Evolutionary conservation across 2,113 vertebrate species (phyloP), one percentile per base, ranked within the genome.

Genomic region (Calidris pygmaea): DNA sequence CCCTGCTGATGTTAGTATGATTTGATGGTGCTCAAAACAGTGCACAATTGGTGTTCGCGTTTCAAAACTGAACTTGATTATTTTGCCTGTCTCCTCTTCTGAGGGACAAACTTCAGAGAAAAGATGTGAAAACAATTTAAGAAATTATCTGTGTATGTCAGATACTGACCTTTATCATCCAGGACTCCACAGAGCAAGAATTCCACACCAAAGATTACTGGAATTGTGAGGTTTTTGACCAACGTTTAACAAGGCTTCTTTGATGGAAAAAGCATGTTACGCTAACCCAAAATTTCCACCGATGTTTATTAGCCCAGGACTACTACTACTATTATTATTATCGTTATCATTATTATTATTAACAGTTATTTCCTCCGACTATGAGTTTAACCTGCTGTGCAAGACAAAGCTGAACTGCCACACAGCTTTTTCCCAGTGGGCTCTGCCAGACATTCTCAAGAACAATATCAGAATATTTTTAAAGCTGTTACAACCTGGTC

Each of bases 401-500:
- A 90, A 70, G 45, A 45, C 53, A 86, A 85, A 87, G 58, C 23
- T 81, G 71, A 55, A 67, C 24, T 39, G 59, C 50, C 87, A 78
- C 34, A 12, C 13, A 93, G 63, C n/a, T 90, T 96, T 87, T 82
- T 88, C n/a, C 72, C 52, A 53, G 62, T 58, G 9, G 48, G 66
- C 71, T 82, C 66, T 74, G 62, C 65, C 4, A 60, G 72, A 60
- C 24, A 79, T 75, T 95, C 82, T 67, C 73, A 92, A 83, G 79
- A 79, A 85, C 7, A 72, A 30, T 62, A 96, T 2, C 1, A 9
- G 90, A 97, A 93, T 87, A 72, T 45, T 95, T 71, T 93, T 92
- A 96, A 95, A 94, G 47, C 58, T 75, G 80, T 74, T 74, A 53
- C 78, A 70, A 78, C 30, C 47, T 90, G 93, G 39, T 37, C 83